A percentile compares a stretch with the other conserved stretches of the same genome.
phyloP scores from a whole-genome alignment of 2,113 vertebrate species.

The Vimba vimba region DNA sequence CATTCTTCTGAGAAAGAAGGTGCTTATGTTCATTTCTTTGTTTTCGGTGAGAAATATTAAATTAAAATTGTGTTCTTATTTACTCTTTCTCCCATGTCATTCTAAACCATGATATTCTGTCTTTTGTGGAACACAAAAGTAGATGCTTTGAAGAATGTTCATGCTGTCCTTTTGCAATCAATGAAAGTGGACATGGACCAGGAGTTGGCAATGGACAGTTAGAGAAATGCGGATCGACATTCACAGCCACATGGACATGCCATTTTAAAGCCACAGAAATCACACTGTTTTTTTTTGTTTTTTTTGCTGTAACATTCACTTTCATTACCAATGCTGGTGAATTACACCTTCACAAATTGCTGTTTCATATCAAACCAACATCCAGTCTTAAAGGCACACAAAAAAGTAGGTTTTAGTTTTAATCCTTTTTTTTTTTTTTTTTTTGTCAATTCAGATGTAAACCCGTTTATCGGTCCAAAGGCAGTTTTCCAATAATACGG shows the following conservation, averaged over 20 bases:
- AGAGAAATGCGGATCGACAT: not conserved
- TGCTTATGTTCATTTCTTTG: not conserved
- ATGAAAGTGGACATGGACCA: not conserved
- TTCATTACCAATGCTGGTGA: conserved; percentile 29
- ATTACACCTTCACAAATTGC: not conserved
- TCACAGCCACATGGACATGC: not conserved
- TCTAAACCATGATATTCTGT: not conserved
- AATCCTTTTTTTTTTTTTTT: too few species aligned
- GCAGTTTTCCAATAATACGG: too few species aligned
- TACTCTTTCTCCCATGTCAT: not conserved
- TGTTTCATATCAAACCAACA: conserved; percentile 11
- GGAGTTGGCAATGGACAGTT: not conserved
- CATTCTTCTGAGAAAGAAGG: too few species aligned
- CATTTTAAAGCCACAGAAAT: conserved; percentile 16
- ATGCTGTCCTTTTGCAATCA: not conserved
- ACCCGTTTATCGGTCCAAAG: too few species aligned
- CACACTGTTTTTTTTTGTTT: not conserved
- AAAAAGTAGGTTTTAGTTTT: not conserved
- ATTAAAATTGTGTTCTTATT: not conserved
- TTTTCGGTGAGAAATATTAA: not conserved
- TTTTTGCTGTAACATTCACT: not conserved
- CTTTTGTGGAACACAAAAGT: not conserved
- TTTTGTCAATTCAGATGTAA: too few species aligned
- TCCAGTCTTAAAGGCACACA: not conserved
- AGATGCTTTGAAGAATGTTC: not conserved